Percentiles rank a stretch among this genome's conserved stretches.
Evolutionary conservation across 1,140 invertebrate species (phyloP).

Genomic region (Cotesia glomerata): DNA sequence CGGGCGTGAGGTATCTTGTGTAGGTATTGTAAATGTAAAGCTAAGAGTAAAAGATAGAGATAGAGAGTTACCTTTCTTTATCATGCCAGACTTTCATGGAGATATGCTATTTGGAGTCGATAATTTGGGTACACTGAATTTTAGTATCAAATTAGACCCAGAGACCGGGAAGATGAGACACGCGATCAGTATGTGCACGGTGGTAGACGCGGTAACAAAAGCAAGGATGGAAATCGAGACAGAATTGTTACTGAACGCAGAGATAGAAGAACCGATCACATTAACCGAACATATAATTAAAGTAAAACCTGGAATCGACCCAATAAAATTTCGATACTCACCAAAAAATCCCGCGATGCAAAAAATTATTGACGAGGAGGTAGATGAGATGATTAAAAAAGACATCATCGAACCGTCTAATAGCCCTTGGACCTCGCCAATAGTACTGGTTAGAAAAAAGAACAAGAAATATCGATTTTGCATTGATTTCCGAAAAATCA

Average conservation of each 20-base stretch:
- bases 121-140: neutral
- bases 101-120: neutral
- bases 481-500: constrained; percentile 57
- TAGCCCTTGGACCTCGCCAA: constrained; percentile 49
- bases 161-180: neutral
- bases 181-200: no score
- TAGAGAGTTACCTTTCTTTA: neutral
- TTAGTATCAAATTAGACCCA: neutral
- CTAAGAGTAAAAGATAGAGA: neutral
- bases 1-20: no score
- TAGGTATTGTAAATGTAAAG: no score
- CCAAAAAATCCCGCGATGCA: constrained; percentile 32
- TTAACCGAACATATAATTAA: constrained; percentile 44
- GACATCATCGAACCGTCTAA: constrained; percentile 42
- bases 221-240: no score
- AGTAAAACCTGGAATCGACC: constrained; percentile 29
- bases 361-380: constrained; percentile 1
- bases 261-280: neutral
- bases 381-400: constrained; percentile 37
- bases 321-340: constrained; percentile 46
- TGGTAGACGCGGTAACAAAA: no score
- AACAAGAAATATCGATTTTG: constrained; percentile 57
- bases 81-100: neutral
- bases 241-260: neutral
- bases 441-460: constrained; percentile 59